Base-by-base conservation (phyloP, 2,888 invertebrate genomes). In the Drosophila formosana region DNA sequence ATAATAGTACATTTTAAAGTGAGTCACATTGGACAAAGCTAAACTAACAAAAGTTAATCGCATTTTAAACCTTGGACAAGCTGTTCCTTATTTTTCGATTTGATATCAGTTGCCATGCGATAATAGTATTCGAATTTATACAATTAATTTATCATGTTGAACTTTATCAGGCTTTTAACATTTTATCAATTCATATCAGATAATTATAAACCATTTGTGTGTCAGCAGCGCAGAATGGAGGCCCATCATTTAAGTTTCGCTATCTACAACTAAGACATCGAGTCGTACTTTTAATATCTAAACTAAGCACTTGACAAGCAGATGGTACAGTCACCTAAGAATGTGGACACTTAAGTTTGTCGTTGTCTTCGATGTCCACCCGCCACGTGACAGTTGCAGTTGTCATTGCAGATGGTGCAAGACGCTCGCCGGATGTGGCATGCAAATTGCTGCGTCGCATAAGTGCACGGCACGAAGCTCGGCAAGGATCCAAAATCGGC, bases 381-480 rank as follows among this genome's bases (percentile, higher is more conserved):
- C 28, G 5, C 39, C 18, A 5, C 41, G 26, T 41, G 39, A 28
- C 52, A 55, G 55, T 55, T 30, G 55, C 55, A 55, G n/a, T 55
- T 55, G 46, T 58, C 51, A 39, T 57, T 50, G 13, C 51, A 62
- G 60, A 60, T 65, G 49, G 55, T 55, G 47, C 61, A 55, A 28
- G 51, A 47, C 39, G 32, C 56, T 13, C 41, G 9, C 46, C 67
- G 77, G 72, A 65, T 56, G 66, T 72, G 60, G 61, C 68, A 82
- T 81, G 82, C 82, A 84, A 84, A 84, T 85, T 45, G 79, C 82
- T 85, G 85, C 85, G 79, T 43, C 53, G 61, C 23, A 51, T 72
- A 72, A 73, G 51, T 82, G 82, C 85, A 77, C 64, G 66, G 68
- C 67, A 71, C 73, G 37, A 72, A 65, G 60, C 67, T 75, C 67